Base-by-base conservation (phyloP, 1,140 invertebrate genomes). In the Drosophila parvula region DNA sequence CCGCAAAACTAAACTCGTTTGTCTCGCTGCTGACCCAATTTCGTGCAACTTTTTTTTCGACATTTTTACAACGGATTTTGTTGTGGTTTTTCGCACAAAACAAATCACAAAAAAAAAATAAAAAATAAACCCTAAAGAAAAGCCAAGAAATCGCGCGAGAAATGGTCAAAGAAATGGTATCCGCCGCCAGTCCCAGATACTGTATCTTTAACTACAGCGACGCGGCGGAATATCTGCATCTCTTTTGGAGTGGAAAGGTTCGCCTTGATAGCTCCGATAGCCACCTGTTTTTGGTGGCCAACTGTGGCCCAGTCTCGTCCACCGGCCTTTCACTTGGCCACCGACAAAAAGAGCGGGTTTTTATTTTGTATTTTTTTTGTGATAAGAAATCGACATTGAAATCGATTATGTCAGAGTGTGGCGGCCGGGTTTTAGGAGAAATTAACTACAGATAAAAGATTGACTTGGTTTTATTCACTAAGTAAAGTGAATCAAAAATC, bases 1-100 rank as follows among this genome's bases (percentile, higher is more conserved):
- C 63, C 48, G 38, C 56, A 28, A 28, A 18, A 48, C 69, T 58
- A 89, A 89, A 89, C 84, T 75, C 47, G 84, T 89, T 89, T 89
- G 83, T 51, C 50, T 51, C 51, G 74, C 63, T 62, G 76, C 68
- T 89, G 84, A 89, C 84, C 84, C 74, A 89, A 90, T 89, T 89
- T 89, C 70, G 43, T 58, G 78, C 80, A 67, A 75, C 84, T 79
- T 68, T 81, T 73, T 73, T 84, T 76, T 82, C 70, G 79, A 82
- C 75, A 81, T 86, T 77, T 82, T 82, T 82, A 85, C 82, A 81
- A 75, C 68, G 28, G 27, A 63, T 79, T 74, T 51, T 43, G 41
- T 41, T 47, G 41, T 63, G 56, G 43, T 68, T 83, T 83, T 77
- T 84, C 61, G 77, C 81, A 74, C 59, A 81, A 75, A 57, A 67